A percentile compares a stretch with the other conserved stretches of the same genome.
phyloP scores from a whole-genome alignment of 2,113 vertebrate genomes.

The Cricetomys ansorgei region DNA sequence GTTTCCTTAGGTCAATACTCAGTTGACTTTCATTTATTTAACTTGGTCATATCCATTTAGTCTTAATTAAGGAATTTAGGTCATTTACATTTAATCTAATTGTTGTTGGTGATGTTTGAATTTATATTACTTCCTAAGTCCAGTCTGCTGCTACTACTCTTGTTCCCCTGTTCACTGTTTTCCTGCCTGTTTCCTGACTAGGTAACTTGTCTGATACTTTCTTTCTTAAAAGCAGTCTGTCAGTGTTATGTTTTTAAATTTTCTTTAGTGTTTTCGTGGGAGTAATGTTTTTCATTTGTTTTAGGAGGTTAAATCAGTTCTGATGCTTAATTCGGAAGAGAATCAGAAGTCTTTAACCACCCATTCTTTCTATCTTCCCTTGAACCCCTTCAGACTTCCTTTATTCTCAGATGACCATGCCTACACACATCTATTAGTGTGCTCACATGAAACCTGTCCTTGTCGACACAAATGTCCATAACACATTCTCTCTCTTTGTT shows the following conservation, averaged over 20 bases:
- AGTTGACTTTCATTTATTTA: neutral
- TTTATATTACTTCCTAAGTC: neutral
- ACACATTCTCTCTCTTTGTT: neutral
- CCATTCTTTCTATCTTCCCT: neutral
- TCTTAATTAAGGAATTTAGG: neutral
- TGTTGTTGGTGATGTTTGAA: neutral
- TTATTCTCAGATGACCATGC: neutral
- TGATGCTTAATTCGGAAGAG: neutral
- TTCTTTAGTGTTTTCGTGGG: neutral
- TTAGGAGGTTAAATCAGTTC: neutral
- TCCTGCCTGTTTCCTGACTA: neutral
- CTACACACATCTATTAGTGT: neutral
- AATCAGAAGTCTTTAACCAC: neutral
- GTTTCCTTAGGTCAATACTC: neutral
- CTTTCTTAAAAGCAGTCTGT: neutral
- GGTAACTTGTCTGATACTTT: neutral
- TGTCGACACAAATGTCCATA: neutral
- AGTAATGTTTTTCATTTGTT: neutral
- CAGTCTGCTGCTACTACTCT: neutral
- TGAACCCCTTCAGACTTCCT: neutral
- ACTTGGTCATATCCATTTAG: neutral
- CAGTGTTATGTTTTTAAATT: neutral
- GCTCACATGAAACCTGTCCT: neutral
- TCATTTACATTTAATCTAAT: neutral
- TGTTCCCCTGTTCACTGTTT: neutral